Percentiles rank a stretch among this genome's conserved stretches.
Conservation (phyloP, 2,888 invertebrate genomes). For the Gandaritis pyraliata region DNA sequence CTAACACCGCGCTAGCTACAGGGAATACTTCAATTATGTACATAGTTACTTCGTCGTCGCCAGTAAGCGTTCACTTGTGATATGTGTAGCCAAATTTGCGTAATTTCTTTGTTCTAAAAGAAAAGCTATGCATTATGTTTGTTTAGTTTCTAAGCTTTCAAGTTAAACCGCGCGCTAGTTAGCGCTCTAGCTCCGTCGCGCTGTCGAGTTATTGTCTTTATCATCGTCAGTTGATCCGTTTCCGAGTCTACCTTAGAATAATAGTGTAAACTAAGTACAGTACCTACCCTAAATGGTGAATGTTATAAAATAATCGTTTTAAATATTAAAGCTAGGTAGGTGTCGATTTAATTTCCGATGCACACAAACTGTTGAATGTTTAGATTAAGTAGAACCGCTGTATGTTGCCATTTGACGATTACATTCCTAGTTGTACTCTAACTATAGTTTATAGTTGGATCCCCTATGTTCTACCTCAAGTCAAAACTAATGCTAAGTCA, state of each 20-base stretch:
- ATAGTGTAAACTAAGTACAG: slow-evolving; percentile 49
- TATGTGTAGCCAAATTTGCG: slow-evolving; percentile 84
- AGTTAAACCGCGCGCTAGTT: slow-evolving; percentile 48
- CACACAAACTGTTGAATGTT: slow-evolving; percentile 64
- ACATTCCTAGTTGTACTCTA: slow-evolving; percentile 81
- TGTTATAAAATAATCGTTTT: slow-evolving; percentile 41
- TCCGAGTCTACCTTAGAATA: slow-evolving; percentile 54
- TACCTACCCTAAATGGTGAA: slow-evolving; percentile 45
- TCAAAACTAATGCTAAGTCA: slow-evolving; percentile 78
- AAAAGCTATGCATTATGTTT: slow-evolving; percentile 80
- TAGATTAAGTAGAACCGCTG: slow-evolving; percentile 74
- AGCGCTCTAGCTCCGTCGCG: slow-evolving; percentile 48
- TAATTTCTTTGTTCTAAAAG: slow-evolving; percentile 84
- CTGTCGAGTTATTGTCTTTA: slow-evolving; percentile 47
- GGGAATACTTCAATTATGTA: slow-evolving; percentile 81
- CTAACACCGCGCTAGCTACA: slow-evolving; percentile 66
- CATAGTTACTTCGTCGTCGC: slow-evolving; percentile 66
- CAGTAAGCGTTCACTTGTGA: slow-evolving; percentile 83
- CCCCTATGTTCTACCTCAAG: slow-evolving; percentile 82
- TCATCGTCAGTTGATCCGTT: slow-evolving; percentile 56
- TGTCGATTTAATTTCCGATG: slow-evolving; percentile 52
- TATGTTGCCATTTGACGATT: slow-evolving; percentile 77
- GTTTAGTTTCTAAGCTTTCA: slow-evolving; percentile 66
- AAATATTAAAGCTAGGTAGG: slow-evolving; percentile 39
- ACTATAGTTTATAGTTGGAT: slow-evolving; percentile 74